These are phyloP conservation scores for Strix uralensis DNA, from an alignment of 2,113 vertebrate species.

Conservation along the genomic window DNA sequence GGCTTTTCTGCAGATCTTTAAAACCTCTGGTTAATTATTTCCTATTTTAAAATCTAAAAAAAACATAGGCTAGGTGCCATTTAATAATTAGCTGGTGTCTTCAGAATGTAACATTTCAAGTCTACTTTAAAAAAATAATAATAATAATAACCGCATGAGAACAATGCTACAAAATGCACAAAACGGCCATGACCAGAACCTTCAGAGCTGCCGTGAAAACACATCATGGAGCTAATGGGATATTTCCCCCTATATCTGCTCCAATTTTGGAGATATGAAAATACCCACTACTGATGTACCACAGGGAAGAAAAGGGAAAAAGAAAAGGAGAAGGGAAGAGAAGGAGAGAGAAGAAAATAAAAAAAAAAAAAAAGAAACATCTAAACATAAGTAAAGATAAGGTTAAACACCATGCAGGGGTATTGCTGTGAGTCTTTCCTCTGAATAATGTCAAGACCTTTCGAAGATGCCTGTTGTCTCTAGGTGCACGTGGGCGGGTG, in stretches of 20 bases:
- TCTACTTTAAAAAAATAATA: neutral
- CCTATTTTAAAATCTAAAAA: slow-evolving; percentile 37
- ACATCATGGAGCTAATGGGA: neutral
- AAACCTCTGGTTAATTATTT: slow-evolving; percentile 50
- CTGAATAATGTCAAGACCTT: slow-evolving; percentile 57
- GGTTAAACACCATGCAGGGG: slow-evolving; percentile 19
- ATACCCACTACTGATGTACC: neutral
- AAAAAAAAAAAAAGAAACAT: neutral
- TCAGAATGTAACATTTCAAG: neutral
- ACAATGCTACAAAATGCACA: slow-evolving; percentile 17
- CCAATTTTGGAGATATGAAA: slow-evolving; percentile 11
- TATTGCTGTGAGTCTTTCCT: slow-evolving; percentile 46
- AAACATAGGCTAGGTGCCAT: neutral
- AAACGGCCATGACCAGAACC: neutral
- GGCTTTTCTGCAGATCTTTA: slow-evolving; percentile 41
- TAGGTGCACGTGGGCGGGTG: slow-evolving; percentile 39
- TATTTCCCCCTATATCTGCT: neutral
- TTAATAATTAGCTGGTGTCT: slow-evolving; percentile 32
- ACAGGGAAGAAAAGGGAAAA: neutral
- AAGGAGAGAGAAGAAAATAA: accelerated
- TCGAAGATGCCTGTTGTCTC: slow-evolving; percentile 52
- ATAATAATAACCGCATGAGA: neutral
- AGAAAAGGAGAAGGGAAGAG: neutral
- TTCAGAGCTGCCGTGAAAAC: neutral
- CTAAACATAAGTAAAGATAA: neutral